Base-by-base conservation (phyloP, 1,140 invertebrate species). In the Diplogasteroides magnus region DNA sequence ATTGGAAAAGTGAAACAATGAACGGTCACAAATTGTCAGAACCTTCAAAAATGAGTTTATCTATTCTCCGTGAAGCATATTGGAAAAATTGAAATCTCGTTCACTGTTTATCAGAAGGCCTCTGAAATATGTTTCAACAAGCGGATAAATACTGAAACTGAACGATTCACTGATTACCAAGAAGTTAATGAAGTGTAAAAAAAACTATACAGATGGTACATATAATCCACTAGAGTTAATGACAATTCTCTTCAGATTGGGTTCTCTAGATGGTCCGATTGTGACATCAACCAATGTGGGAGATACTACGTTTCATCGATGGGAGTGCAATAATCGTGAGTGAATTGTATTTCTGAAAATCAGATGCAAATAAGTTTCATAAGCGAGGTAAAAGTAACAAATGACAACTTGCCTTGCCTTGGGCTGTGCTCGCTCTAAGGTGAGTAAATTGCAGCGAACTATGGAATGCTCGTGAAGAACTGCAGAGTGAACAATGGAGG, bases 381-480 rank as follows among this genome's bases (percentile, higher is more conserved):
- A n/a, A n/a, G n/a, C n/a, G n/a, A n/a, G n/a, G n/a, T n/a, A n/a
- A n/a, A n/a, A n/a, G n/a, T n/a, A n/a, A 15, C 15, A 56, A 56
- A n/a, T 11, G 29, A 61, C 23, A 14, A 67, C 15, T 27, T 23
- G 31, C 37, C 15, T 65, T 31, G 6, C 58, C 3, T 65, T 68
- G 25, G 48, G 28, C 13, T 55, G 25, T 29, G 23, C 59, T 28
- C 63, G n/a, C n/a, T n/a, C n/a, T n/a, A n/a, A n/a, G n/a, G n/a
- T n/a, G n/a, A n/a, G n/a, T n/a, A n/a, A 6, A 48, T 48, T 76
- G 29, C 31, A 78, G 77, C 74, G 6, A 64, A 77, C 26, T 79
- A 71, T 64, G 77, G 77, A 11, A 77, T 77, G 72, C 56, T 77
- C 37, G 77, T 77, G 6, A 79, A 77, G 57, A 77, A 77, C 37